Evolutionary conservation across 2,113 vertebrate species (phyloP), one percentile per base, ranked within the genome.

Genomic region (Leptobrachium leishanense): DNA sequence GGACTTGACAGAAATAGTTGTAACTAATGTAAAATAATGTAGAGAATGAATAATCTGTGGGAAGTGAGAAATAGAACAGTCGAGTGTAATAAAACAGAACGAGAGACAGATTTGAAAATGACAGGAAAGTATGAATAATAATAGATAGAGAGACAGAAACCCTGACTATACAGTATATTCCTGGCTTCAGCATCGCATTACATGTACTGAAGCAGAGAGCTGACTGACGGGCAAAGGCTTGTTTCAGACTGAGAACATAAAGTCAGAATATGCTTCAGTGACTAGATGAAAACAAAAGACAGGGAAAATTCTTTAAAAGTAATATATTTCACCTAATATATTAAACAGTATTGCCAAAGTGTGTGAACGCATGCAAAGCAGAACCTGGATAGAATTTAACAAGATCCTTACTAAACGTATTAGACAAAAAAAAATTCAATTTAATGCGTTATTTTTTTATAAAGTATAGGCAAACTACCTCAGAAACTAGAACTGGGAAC

Each of bases 111-210:
- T 77, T 69, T 69, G 66, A 44, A 67, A 77, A 39, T 59, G 75
- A 77, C 75, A 69, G 75, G 7, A 77, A 68, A 77, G 65, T 59
- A 59, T 77, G 75, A 77, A 77, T 77, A 77, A 77, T 77, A 77
- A 69, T 54, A 69, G 8, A 76, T 15, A 15, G 11, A 6, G 12
- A 7, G 31, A 66, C 44, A 31, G 43, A 15, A 41, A 63, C 63
- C 54, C 43, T 40, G 74, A 13, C 66, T 59, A 42, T 70, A 77
- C 66, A 69, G 75, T 69, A 62, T 69, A 69, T 77, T 53, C 59
- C 54, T 40, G 43, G 66, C 68, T 77, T 31, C 53, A 69, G 50
- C 75, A 13, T 42, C 2, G 54, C 53, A 39, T 77, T 57, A 43
- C 53, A 69, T 44, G 50, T 69, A 69, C 66, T 70, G 66, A 68